These are phyloP conservation scores for Atherix ibis DNA, from an alignment of 2,888 invertebrate species.

Conservation along the genomic window DNA sequence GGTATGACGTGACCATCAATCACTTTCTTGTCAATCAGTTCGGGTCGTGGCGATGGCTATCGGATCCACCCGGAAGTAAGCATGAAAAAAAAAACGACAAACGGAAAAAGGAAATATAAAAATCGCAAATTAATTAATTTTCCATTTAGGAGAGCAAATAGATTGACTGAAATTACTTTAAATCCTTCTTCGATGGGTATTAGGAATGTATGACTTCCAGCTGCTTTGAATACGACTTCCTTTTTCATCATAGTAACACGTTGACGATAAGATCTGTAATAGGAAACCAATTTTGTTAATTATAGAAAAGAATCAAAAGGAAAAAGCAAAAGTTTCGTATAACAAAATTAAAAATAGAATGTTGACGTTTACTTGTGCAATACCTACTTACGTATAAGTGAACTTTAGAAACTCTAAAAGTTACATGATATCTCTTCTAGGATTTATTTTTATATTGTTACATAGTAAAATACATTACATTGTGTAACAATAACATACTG, in stretches of 20 bases:
- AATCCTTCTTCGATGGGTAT: conserved; percentile 83
- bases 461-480: too few relatives aligned
- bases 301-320: conserved; percentile 3
- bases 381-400: too few relatives aligned
- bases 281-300: conserved; percentile 6
- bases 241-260: conserved; percentile 57
- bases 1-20: conserved; percentile 85
- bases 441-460: too few relatives aligned
- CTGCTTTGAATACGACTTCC: conserved; percentile 56
- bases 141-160: too few relatives aligned
- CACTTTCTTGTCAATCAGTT: conserved; percentile 66
- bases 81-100: conserved; percentile 1
- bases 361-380: too few relatives aligned
- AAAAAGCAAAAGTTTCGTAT: too few relatives aligned
- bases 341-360: not conserved
- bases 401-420: too few relatives aligned
- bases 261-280: conserved; percentile 54
- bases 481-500: too few relatives aligned
- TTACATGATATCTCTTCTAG: too few relatives aligned
- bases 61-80: conserved; percentile 6
- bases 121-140: not conserved
- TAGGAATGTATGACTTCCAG: conserved; percentile 75
- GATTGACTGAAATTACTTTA: conserved; percentile 40
- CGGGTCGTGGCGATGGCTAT: conserved; percentile 51
- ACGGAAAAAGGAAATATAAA: conserved; percentile 1